Conservation (phyloP, 2,888 invertebrate genomes). For the Carterocephalus palaemon region DNA sequence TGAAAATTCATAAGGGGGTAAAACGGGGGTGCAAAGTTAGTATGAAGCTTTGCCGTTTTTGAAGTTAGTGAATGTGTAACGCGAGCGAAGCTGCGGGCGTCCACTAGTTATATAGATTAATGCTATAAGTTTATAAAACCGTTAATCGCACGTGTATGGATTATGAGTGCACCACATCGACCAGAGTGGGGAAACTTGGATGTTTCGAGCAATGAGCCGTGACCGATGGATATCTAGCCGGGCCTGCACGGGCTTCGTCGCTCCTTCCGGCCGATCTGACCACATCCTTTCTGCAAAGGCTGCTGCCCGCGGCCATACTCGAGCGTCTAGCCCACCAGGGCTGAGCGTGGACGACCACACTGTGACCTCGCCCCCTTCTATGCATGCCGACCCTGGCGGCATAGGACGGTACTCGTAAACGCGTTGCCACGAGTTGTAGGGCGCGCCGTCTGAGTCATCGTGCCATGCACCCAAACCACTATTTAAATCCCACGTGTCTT, state of each 20-base stretch:
- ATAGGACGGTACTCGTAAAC: constrained; percentile 89
- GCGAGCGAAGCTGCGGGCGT: too few species aligned
- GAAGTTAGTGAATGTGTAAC: too few species aligned
- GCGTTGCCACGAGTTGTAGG: constrained; percentile 90
- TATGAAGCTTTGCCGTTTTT: too few species aligned
- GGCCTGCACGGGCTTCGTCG: constrained; percentile 78
- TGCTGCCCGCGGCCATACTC: constrained; percentile 89
- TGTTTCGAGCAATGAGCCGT: constrained; percentile 78
- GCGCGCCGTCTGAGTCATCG: constrained; percentile 86
- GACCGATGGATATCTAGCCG: constrained; percentile 82
- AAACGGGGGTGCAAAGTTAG: too few species aligned
- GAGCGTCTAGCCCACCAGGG: constrained; percentile 82
- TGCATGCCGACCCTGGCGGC: constrained; percentile 53
- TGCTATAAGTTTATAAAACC: neutral
- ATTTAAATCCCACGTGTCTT: constrained; percentile 91
- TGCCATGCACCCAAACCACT: constrained; percentile 90
- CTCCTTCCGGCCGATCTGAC: constrained; percentile 78
- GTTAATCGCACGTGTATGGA: constrained; percentile 76
- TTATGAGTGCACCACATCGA: constrained; percentile 86
- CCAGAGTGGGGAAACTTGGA: constrained; percentile 83
- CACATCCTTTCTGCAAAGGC: constrained; percentile 89
- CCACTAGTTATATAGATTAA: neutral
- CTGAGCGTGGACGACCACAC: constrained; percentile 89
- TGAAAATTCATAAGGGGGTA: too few species aligned
- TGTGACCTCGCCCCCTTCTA: constrained; percentile 87